These are phyloP conservation scores for Cephalopachus bancanus DNA, from an alignment of 2,797 vertebrate species.

Conservation along the genomic window DNA sequence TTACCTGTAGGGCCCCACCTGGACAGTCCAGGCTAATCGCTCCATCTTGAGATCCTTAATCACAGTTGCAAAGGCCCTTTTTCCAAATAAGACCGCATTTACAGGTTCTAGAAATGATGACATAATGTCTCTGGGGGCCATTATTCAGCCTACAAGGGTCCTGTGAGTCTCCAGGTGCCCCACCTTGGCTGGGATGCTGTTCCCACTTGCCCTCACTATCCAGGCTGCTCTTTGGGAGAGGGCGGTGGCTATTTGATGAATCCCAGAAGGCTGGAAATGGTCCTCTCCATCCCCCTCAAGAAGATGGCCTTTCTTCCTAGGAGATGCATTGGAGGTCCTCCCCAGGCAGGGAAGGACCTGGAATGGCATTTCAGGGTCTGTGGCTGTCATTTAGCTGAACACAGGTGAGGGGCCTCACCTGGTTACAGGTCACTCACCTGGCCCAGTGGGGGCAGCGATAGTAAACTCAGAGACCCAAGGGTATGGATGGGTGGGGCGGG, in stretches of 20 bases:
- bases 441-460: not conserved
- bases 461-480: not conserved
- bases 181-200: not conserved
- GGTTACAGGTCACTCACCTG: not conserved
- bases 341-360: not conserved
- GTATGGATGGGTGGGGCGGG: accelerated
- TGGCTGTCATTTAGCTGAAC: not conserved
- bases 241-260: not conserved
- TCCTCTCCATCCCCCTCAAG: no score
- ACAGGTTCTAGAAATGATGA: not conserved
- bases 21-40: not conserved
- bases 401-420: no score
- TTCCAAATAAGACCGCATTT: not conserved
- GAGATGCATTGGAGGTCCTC: not conserved
- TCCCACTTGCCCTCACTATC: not conserved
- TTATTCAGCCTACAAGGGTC: not conserved
- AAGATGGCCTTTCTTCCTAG: not conserved
- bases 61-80: not conserved
- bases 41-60: not conserved
- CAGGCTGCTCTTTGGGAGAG: not conserved
- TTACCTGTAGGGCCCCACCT: not conserved
- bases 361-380: no score
- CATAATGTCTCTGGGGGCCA: not conserved
- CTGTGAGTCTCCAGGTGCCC: accelerated
- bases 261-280: not conserved